phyloP scores from a whole-genome alignment of 2,888 invertebrate genomes.

The Cephus sareptanus region DNA sequence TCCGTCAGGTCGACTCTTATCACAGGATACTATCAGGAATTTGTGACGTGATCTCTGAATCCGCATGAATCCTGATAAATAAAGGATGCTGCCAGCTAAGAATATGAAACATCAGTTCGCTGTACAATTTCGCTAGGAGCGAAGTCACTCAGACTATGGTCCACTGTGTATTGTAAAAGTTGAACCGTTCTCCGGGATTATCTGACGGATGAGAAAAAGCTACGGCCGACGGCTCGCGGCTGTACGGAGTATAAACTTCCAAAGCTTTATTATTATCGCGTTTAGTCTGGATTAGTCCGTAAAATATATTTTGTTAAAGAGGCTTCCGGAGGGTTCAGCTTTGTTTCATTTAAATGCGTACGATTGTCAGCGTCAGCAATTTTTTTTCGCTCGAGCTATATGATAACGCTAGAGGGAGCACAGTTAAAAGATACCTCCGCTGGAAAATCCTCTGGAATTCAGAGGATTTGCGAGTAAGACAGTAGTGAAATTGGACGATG shows the following conservation, averaged over 20 bases:
- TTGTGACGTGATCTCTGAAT: background rate
- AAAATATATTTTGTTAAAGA: slow-evolving; percentile 42
- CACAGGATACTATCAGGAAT: no score
- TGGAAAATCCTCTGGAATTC: background rate
- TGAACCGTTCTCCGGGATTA: slow-evolving; percentile 49
- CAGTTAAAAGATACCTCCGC: background rate
- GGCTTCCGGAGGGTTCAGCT: slow-evolving; percentile 28
- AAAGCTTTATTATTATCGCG: slow-evolving; percentile 41
- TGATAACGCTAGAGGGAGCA: background rate
- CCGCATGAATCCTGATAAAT: background rate
- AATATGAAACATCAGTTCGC: background rate
- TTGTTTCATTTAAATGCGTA: slow-evolving; percentile 14
- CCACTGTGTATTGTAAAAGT: slow-evolving; percentile 39
- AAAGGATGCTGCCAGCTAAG: background rate
- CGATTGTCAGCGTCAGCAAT: background rate
- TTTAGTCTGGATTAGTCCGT: slow-evolving; percentile 36
- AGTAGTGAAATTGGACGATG: background rate
- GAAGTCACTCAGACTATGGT: background rate
- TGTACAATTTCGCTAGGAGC: background rate
- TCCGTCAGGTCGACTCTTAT: no score
- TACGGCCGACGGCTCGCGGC: slow-evolving; percentile 10
- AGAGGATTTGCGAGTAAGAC: background rate
- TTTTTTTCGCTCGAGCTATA: background rate
- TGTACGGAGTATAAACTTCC: slow-evolving; percentile 35
- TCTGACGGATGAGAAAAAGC: slow-evolving; percentile 15